Conservation (phyloP, 2,888 invertebrate genomes). For the Megaustenia siamemsis region DNA sequence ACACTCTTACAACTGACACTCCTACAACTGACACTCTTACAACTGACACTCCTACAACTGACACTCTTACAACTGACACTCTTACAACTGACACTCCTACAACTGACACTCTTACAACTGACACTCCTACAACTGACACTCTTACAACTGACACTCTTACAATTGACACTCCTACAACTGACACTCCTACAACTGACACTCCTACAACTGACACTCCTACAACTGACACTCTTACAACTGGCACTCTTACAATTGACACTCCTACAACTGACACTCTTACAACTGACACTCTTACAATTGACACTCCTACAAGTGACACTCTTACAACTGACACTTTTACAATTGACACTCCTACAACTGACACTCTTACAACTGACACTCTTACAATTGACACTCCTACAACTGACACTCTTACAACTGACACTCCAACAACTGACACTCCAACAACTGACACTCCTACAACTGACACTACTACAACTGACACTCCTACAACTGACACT, state of each 20-base stretch:
- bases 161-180: constrained; percentile 3
- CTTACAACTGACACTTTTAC: neutral
- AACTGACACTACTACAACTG: neutral
- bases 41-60: neutral
- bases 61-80: neutral
- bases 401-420: neutral
- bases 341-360: neutral
- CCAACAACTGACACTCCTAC: neutral
- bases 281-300: neutral
- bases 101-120: neutral
- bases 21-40: neutral
- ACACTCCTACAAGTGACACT: neutral
- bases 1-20: neutral
- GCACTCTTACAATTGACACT: neutral
- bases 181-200: neutral
- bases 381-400: neutral
- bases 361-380: neutral
- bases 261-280: neutral
- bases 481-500: neutral
- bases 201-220: neutral
- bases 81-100: neutral
- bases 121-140: neutral
- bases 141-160: neutral
- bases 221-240: neutral
- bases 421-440: neutral